phyloP scores from a whole-genome alignment of 2,113 vertebrate genomes.

The Microtus richardsoni region DNA sequence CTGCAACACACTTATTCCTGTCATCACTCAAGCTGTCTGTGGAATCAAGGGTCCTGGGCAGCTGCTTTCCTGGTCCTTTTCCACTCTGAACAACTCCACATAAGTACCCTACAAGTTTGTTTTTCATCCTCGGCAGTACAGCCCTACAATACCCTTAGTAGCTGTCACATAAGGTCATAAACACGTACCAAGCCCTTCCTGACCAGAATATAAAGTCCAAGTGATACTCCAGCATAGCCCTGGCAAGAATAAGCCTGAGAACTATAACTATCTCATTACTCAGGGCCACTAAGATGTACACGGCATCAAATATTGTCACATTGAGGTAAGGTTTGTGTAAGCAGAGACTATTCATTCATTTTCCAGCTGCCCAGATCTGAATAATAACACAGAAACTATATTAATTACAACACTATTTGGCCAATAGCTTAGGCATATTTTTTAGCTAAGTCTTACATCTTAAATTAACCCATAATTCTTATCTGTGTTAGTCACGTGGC shows the following conservation, averaged over 20 bases:
- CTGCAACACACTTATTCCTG: neutral
- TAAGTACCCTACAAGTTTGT: rapidly evolving
- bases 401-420: too few relatives aligned
- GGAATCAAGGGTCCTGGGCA: rapidly evolving
- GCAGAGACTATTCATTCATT: too few relatives aligned
- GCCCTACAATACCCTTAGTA: too few relatives aligned
- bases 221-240: rapidly evolving
- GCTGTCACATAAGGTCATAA: neutral
- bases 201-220: rapidly evolving
- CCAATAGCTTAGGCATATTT: too few relatives aligned
- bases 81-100: neutral
- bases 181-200: neutral
- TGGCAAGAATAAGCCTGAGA: rapidly evolving
- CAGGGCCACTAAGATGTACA: rapidly evolving
- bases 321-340: neutral
- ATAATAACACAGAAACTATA: too few relatives aligned
- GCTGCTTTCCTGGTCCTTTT: too few relatives aligned
- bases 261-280: rapidly evolving
- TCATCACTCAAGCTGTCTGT: neutral
- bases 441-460: too few relatives aligned
- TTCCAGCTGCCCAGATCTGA: too few relatives aligned
- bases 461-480: too few relatives aligned
- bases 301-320: too few relatives aligned
- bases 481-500: too few relatives aligned
- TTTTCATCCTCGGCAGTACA: neutral